A percentile compares a stretch with the other conserved stretches of the same genome.
Conservation (phyloP, 2,797 vertebrate genomes). For the Anabacerthia variegaticeps region DNA sequence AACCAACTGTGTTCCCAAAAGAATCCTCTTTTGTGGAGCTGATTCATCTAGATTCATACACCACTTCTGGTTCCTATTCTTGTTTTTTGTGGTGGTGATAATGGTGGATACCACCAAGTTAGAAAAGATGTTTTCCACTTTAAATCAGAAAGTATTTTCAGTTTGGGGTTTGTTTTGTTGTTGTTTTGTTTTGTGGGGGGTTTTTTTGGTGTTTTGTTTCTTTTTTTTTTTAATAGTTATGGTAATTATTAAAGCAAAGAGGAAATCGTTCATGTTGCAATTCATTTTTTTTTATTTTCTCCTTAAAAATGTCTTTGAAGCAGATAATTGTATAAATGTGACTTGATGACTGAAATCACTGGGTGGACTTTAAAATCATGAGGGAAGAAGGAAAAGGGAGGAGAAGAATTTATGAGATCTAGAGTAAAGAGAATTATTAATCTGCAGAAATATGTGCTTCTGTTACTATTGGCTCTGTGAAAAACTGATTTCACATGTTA, state of each 20-base stretch:
- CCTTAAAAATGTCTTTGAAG: constrained; percentile 44
- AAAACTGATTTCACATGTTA: constrained; percentile 51
- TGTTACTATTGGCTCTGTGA: constrained; percentile 33
- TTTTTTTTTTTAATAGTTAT: neutral
- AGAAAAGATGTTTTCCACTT: constrained; percentile 18
- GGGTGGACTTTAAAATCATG: constrained; percentile 37
- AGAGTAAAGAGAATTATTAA: constrained; percentile 67
- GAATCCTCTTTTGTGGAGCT: neutral
- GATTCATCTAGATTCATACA: neutral
- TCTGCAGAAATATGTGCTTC: constrained; percentile 52
- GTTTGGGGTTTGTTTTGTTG: neutral
- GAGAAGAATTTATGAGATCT: constrained; percentile 56
- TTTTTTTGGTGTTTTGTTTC: neutral
- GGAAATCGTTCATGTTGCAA: constrained; percentile 12
- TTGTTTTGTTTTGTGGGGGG: no score
- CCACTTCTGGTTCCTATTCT: neutral
- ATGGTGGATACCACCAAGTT: neutral
- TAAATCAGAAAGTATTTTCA: neutral
- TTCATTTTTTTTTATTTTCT: constrained; percentile 22
- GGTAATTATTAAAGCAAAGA: constrained; percentile 3
- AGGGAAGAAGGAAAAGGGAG: constrained; percentile 29
- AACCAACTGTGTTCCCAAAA: neutral
- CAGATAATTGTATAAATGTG: constrained; percentile 42
- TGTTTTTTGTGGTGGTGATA: constrained; percentile 19
- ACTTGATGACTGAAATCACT: constrained; percentile 41